A percentile compares a stretch with the other conserved stretches of the same genome.
phyloP scores from a whole-genome alignment of 1,140 invertebrate species.

The Cephus cinctus region DNA sequence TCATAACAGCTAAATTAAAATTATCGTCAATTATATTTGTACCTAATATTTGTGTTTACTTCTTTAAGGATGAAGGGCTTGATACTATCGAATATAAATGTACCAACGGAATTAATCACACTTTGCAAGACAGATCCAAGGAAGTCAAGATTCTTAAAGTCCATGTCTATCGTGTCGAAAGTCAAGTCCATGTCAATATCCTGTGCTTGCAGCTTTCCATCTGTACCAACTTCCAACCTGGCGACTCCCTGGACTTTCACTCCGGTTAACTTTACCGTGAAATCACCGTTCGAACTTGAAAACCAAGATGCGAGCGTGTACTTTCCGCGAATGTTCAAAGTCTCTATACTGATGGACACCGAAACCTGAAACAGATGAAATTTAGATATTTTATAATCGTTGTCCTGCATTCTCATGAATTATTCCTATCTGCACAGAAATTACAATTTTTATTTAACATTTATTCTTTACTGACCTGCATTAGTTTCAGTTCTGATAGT shows the following conservation, averaged over 20 bases:
- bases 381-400: no score
- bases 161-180: slow-evolving; percentile 74
- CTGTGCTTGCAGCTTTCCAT: slow-evolving; percentile 73
- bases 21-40: not conserved
- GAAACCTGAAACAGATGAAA: slow-evolving; percentile 58
- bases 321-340: slow-evolving; percentile 69
- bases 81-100: slow-evolving; percentile 80
- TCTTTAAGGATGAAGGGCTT: slow-evolving; percentile 79
- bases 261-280: slow-evolving; percentile 69
- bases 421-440: not conserved
- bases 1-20: not conserved
- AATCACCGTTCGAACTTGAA: slow-evolving; percentile 69
- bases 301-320: slow-evolving; percentile 74
- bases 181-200: slow-evolving; percentile 77
- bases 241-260: slow-evolving; percentile 68
- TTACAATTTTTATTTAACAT: slow-evolving; percentile 6
- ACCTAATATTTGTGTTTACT: slow-evolving; percentile 66
- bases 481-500: slow-evolving; percentile 64
- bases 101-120: slow-evolving; percentile 75
- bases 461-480: slow-evolving; percentile 58
- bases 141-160: slow-evolving; percentile 79
- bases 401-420: no score
- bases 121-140: slow-evolving; percentile 73
- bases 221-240: slow-evolving; percentile 66
- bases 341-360: slow-evolving; percentile 66